These are phyloP conservation scores for Magallana ariakensis DNA, from an alignment of 1,140 invertebrate genomes.

Conservation along the genomic window DNA sequence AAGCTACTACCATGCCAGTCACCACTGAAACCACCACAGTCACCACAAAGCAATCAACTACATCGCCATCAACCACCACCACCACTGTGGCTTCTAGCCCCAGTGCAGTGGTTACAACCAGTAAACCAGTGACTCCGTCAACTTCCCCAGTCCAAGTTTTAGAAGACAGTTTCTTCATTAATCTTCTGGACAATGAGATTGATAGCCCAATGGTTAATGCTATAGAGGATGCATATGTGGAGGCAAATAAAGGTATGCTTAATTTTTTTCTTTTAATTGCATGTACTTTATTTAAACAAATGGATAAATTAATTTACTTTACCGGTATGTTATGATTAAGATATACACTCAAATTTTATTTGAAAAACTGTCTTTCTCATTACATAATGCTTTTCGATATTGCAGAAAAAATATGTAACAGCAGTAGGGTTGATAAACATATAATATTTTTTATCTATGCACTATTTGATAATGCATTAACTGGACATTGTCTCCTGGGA, in stretches of 20 bases:
- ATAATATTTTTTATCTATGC: too few species aligned
- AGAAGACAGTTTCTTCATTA: neutral
- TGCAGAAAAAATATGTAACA: too few species aligned
- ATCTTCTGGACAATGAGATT: neutral
- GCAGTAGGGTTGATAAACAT: too few species aligned
- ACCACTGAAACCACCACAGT: conserved; percentile 20
- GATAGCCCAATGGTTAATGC: neutral
- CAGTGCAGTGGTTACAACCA: neutral
- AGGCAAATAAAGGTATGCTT: conserved; percentile 25
- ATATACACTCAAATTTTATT: too few species aligned
- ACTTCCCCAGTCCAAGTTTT: neutral
- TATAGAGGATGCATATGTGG: conserved; percentile 19
- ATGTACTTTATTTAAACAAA: too few species aligned
- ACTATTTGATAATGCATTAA: too few species aligned
- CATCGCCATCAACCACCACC: neutral
- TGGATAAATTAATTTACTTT: too few species aligned
- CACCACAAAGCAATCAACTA: conserved; percentile 21
- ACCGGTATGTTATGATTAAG: too few species aligned
- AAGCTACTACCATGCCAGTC: neutral
- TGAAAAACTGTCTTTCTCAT: too few species aligned
- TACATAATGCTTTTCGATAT: too few species aligned
- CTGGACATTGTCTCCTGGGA: too few species aligned
- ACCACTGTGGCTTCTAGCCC: neutral
- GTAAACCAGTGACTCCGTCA: neutral
- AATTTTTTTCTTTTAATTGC: too few species aligned